These are phyloP conservation scores for Colostygia pectinataria DNA, from an alignment of 2,888 invertebrate species.

Conservation along the genomic window DNA sequence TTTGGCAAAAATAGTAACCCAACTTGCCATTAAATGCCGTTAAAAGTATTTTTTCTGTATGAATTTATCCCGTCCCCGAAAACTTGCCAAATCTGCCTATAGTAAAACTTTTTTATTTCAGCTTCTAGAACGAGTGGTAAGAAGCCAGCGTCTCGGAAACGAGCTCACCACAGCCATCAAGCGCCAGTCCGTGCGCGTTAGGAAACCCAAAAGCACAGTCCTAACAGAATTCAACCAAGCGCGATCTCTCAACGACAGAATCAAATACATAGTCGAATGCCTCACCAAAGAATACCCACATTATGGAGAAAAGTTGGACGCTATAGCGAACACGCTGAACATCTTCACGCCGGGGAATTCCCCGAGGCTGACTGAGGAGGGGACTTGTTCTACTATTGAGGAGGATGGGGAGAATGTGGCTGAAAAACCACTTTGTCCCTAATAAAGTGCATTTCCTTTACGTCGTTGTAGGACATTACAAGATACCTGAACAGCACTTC, in stretches of 20 bases:
- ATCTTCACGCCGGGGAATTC: conserved; percentile 57
- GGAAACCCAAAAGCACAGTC: conserved; percentile 73
- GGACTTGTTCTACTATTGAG: conserved; percentile 31
- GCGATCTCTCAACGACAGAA: conserved; percentile 79
- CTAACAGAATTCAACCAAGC: conserved; percentile 83
- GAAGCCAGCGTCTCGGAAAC: conserved; percentile 87
- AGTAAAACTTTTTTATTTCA: conserved; percentile 35
- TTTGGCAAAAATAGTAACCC: neutral
- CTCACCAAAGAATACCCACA: conserved; percentile 85
- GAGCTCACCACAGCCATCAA: conserved; percentile 81
- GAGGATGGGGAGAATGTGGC: conserved; percentile 45
- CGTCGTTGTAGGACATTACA: too few species aligned
- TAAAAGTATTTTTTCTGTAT: neutral
- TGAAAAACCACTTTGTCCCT: conserved; percentile 53
- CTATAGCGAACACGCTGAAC: conserved; percentile 77
- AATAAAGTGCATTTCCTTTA: too few species aligned
- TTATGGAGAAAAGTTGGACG: conserved; percentile 60
- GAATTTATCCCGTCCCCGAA: too few species aligned
- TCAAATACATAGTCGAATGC: conserved; percentile 82
- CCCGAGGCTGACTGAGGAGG: conserved; percentile 50
- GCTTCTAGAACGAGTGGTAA: conserved; percentile 84
- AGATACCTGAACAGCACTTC: too few species aligned
- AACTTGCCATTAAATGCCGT: too few species aligned
- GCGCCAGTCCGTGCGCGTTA: conserved; percentile 59
- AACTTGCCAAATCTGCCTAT: too few species aligned